Base-by-base conservation (phyloP, 2,797 vertebrate species). In the Brachymystax lenok region DNA sequence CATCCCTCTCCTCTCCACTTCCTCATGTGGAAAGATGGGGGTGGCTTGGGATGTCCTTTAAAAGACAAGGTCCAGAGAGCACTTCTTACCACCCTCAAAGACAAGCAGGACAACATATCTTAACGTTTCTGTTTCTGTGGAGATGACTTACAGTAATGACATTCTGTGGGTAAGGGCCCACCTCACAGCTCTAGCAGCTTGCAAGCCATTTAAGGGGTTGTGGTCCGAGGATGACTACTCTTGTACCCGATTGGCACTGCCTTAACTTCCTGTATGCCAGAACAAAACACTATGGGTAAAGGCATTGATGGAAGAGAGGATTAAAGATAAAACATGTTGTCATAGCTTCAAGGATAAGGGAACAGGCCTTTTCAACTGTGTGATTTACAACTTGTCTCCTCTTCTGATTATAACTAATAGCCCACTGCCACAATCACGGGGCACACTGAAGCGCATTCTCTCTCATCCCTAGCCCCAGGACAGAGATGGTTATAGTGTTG, bases 1-100 rank as follows among this genome's bases (percentile, higher is more conserved):
- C 81, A 80, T 69, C 46, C 71, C 35, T 71, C 80, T 73, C 59
- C 8, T 75, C 30, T 52, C 52, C 28, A 24, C 63, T 66, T 74
- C 54, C 51, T 63, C 69, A 30, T 12, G 12, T 54, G 59, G 66
- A 75, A 80, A 73, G 46, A 70, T 54, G 51, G 52, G 75, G 16
- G 19, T 24, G 28, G 75, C 52, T 51, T 71, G 50, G 51, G 56
- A 78, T 67, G 68, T 73, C 68, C 24, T n/a, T 77, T 78, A 77
- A 61, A 17, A 70, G 64, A 27, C 46, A 69, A 71, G 56, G 71
- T 64, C 24, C 70, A 12, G n/a, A 21, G 46, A 35, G 40, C 19
- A 7, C 30, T 56, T 46, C 19, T 54, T 69, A 19, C 33, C 35
- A 33, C 30, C 67, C 33, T 64, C 24, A 27, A 24, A 64, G 56